Percentiles rank a stretch among this genome's conserved stretches.
These are phyloP conservation scores for Zalophus californianus DNA, from an alignment of 2,797 vertebrate genomes.

Conservation along the genomic window DNA sequence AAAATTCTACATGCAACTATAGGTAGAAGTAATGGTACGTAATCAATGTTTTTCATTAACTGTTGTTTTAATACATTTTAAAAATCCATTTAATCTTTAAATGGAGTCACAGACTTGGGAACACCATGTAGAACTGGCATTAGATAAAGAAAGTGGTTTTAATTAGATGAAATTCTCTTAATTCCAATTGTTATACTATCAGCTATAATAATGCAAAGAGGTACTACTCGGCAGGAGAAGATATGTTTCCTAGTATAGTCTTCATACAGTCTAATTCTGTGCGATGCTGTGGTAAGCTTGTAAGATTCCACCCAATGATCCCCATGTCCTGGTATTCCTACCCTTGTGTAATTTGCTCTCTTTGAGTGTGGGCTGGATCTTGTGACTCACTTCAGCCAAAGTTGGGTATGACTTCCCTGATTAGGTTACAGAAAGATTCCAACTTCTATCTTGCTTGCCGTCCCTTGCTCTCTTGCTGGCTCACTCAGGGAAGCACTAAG, in stretches of 20 bases:
- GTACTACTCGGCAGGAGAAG: not conserved
- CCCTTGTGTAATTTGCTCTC: not conserved
- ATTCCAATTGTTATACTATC: not conserved
- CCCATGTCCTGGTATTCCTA: not conserved
- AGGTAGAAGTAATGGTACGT: not conserved
- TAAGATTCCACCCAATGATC: not conserved
- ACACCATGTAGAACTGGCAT: not conserved
- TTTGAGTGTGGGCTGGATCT: not conserved
- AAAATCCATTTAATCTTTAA: slow-evolving; percentile 12
- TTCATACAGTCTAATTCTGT: not conserved
- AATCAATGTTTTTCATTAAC: not conserved
- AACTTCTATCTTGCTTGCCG: not conserved
- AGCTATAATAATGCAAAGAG: not conserved
- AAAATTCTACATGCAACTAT: not conserved
- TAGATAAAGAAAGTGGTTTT: not conserved
- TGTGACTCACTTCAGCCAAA: not conserved
- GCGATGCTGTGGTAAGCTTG: not conserved
- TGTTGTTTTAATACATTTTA: not conserved
- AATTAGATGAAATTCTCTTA: not conserved
- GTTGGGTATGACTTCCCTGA: not conserved
- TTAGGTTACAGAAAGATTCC: not conserved
- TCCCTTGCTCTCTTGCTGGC: not conserved
- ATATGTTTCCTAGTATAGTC: not conserved
- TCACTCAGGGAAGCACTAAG: not conserved
- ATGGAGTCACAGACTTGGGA: not conserved